phyloP scores from a whole-genome alignment of 2,797 vertebrate species.

The Anolis apletophallus region DNA sequence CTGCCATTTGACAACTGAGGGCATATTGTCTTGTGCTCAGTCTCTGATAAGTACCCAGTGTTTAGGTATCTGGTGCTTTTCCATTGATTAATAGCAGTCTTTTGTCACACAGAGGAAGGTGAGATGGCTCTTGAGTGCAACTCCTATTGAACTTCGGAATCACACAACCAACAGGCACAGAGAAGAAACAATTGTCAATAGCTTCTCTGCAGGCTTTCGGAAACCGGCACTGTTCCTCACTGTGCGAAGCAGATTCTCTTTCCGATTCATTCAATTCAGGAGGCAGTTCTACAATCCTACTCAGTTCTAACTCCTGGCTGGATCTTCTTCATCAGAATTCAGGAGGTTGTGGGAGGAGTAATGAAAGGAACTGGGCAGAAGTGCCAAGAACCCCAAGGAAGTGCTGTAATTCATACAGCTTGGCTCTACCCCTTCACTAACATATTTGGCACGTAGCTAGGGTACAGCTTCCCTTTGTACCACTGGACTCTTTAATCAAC shows the following conservation, averaged over 20 bases:
- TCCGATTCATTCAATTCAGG: accelerated
- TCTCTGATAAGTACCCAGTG: neutral
- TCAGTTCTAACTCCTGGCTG: neutral
- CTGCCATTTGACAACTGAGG: neutral
- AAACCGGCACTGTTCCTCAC: neutral
- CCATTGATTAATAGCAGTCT: conserved; percentile 44
- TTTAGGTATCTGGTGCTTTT: neutral
- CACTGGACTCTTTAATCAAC: neutral
- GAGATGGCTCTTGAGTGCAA: neutral
- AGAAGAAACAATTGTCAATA: neutral
- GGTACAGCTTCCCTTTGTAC: conserved; percentile 29
- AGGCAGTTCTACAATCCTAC: neutral
- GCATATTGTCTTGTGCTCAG: conserved; percentile 14
- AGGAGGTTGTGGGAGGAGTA: conserved; percentile 7
- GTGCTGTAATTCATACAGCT: conserved; percentile 16
- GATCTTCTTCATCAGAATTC: accelerated
- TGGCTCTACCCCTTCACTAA: conserved; percentile 7
- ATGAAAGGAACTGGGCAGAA: neutral
- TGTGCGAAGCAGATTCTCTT: accelerated
- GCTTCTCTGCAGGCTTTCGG: neutral
- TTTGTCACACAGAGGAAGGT: conserved; percentile 48
- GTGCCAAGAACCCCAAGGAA: conserved; percentile 24
- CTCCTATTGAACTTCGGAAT: conserved; percentile 20
- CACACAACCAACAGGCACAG: accelerated
- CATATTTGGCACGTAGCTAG: conserved; percentile 8